These are phyloP conservation scores for Apostichopus californicus DNA, from an alignment of 35 echinoderm and acorn worm species.

Conservation along the genomic window DNA sequence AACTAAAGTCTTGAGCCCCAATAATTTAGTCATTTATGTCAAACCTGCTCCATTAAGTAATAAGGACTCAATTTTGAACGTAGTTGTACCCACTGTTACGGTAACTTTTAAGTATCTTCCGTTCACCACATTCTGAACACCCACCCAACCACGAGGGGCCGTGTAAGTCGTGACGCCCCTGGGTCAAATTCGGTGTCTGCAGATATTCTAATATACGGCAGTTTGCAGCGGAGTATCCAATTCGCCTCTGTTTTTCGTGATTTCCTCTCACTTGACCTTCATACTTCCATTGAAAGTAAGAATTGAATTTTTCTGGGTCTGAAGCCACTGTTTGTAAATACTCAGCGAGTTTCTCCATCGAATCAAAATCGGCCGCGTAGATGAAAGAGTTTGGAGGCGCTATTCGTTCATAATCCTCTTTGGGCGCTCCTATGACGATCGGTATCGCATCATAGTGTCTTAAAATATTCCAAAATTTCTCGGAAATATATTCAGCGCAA, in stretches of 20 bases:
- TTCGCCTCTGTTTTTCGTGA: conserved; percentile 34
- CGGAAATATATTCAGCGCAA: conserved; percentile 56
- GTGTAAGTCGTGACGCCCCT: conserved; percentile 3
- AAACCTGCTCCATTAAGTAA: too few relatives aligned
- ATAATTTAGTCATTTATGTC: too few relatives aligned
- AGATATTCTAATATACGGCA: conserved; percentile 31
- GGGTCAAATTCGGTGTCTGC: conserved; percentile 8
- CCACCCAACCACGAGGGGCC: conserved; percentile 31
- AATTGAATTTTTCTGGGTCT: conserved; percentile 39
- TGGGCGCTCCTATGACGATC: conserved; percentile 41
- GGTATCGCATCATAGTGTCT: conserved; percentile 47
- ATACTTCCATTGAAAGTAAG: conserved; percentile 47
- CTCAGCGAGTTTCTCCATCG: conserved; percentile 7
- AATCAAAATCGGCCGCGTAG: conserved; percentile 33
- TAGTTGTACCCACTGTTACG: conserved; percentile 27
- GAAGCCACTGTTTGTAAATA: conserved; percentile 39
- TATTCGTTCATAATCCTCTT: conserved; percentile 37
- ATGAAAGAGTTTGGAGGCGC: conserved; percentile 58
- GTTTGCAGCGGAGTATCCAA: conserved; percentile 33
- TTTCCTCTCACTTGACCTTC: neutral
- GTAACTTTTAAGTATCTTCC: conserved; percentile 14
- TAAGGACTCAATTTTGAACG: neutral
- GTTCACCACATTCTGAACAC: conserved; percentile 17
- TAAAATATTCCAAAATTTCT: conserved; percentile 65
- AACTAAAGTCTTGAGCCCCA: too few relatives aligned